A percentile compares a stretch with the other conserved stretches of the same genome.
These are phyloP conservation scores for Bambusicola thoracicus DNA, from an alignment of 2,113 vertebrate species.

Conservation along the genomic window DNA sequence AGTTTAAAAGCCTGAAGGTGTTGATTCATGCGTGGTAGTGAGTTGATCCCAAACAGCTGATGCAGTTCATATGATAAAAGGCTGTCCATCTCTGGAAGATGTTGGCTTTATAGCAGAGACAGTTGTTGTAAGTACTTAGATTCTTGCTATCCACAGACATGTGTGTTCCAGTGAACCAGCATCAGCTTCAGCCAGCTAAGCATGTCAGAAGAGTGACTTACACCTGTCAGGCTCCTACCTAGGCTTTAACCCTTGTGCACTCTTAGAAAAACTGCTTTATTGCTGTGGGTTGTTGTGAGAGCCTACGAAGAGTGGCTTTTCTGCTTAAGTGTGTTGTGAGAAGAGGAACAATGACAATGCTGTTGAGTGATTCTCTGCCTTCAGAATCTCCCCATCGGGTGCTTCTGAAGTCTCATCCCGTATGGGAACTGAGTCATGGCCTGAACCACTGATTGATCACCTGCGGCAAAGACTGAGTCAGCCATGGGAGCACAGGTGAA, in stretches of 20 bases:
- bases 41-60: background rate
- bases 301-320: background rate
- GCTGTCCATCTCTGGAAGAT: background rate
- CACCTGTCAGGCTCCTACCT: background rate
- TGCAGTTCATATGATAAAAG: background rate
- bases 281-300: background rate
- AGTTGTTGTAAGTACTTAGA: background rate
- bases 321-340: background rate
- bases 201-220: background rate
- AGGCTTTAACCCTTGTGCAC: background rate
- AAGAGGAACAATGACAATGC: background rate
- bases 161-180: background rate
- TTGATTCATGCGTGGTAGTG: background rate
- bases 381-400: background rate
- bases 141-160: background rate
- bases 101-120: background rate
- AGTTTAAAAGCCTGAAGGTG: background rate
- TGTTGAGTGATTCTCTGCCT: background rate
- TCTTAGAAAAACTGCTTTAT: background rate
- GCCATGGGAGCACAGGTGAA: too few relatives aligned
- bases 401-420: background rate
- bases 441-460: too few relatives aligned
- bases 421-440: too few relatives aligned
- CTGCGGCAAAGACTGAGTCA: too few relatives aligned
- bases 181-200: background rate